phyloP scores from a whole-genome alignment of 2,113 vertebrate species.

The Acanthochromis polyacanthus region DNA sequence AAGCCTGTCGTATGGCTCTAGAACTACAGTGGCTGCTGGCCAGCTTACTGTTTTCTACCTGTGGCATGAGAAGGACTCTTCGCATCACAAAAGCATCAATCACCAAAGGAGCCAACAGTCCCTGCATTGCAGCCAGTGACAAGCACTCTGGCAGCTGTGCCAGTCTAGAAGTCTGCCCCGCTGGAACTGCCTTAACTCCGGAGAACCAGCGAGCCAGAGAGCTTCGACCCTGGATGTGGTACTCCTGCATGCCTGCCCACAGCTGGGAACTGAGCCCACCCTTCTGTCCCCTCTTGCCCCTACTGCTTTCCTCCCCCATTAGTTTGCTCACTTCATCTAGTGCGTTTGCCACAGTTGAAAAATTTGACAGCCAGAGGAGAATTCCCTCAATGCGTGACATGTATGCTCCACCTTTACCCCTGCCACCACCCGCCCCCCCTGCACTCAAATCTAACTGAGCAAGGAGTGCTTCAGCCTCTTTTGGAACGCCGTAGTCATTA shows the following conservation, averaged over 20 bases:
- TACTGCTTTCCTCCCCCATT: slow-evolving; percentile 62
- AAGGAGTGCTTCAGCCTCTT: slow-evolving; percentile 81
- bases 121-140: slow-evolving; percentile 75
- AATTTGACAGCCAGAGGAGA: slow-evolving; percentile 90
- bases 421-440: slow-evolving; percentile 43
- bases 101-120: slow-evolving; percentile 84
- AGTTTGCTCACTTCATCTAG: slow-evolving; percentile 64
- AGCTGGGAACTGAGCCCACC: slow-evolving; percentile 81
- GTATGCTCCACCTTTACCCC: slow-evolving; percentile 68
- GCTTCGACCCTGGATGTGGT: slow-evolving; percentile 80
- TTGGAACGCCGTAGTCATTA: slow-evolving; percentile 87
- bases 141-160: slow-evolving; percentile 85
- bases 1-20: slow-evolving; percentile 85
- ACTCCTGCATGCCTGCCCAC: slow-evolving; percentile 86
- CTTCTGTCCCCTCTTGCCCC: slow-evolving; percentile 50
- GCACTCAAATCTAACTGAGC: slow-evolving; percentile 52
- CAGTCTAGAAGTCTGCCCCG: slow-evolving; percentile 57
- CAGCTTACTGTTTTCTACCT: slow-evolving; percentile 91
- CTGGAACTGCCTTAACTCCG: slow-evolving; percentile 52
- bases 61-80: slow-evolving; percentile 88
- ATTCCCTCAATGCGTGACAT: slow-evolving; percentile 83
- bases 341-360: slow-evolving; percentile 81
- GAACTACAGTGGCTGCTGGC: slow-evolving; percentile 87
- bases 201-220: slow-evolving; percentile 87
- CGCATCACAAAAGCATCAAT: slow-evolving; percentile 86